Conservation (phyloP, 2,113 vertebrate genomes). For the Lates calcarifer region DNA sequence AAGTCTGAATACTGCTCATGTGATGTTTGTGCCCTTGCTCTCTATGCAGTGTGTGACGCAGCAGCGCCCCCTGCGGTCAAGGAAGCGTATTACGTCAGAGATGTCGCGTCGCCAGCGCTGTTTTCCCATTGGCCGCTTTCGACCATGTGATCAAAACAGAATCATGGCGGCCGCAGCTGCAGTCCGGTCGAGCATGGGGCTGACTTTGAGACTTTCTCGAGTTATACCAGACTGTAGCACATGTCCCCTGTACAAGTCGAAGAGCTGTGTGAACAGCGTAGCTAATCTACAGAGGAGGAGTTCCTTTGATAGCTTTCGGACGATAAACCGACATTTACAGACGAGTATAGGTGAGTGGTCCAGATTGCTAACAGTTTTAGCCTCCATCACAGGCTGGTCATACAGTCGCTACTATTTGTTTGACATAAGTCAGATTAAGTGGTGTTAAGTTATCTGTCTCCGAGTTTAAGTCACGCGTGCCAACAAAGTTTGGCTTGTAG, state of each 20-base stretch:
- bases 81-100: background rate
- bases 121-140: conserved; percentile 61
- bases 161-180: conserved; percentile 83
- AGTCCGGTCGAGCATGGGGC: conserved; percentile 76
- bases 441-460: rapidly evolving
- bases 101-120: rapidly evolving
- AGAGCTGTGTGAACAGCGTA: conserved; percentile 37
- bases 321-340: conserved; percentile 76
- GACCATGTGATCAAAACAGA: conserved; percentile 81
- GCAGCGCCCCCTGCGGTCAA: conserved; percentile 60
- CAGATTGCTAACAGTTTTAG: conserved; percentile 56
- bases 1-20: background rate
- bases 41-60: background rate
- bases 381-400: background rate
- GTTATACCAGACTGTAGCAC: conserved; percentile 70
- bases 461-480: background rate
- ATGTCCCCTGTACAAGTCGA: conserved; percentile 71
- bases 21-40: background rate
- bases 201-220: conserved; percentile 80
- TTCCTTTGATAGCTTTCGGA: conserved; percentile 58
- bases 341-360: conserved; percentile 79
- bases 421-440: background rate
- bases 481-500: background rate
- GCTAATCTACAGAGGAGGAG: conserved; percentile 22
- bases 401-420: background rate